These are phyloP conservation scores for Mionectes olivaceus DNA, from an alignment of 2,797 vertebrate genomes.

Conservation along the genomic window DNA sequence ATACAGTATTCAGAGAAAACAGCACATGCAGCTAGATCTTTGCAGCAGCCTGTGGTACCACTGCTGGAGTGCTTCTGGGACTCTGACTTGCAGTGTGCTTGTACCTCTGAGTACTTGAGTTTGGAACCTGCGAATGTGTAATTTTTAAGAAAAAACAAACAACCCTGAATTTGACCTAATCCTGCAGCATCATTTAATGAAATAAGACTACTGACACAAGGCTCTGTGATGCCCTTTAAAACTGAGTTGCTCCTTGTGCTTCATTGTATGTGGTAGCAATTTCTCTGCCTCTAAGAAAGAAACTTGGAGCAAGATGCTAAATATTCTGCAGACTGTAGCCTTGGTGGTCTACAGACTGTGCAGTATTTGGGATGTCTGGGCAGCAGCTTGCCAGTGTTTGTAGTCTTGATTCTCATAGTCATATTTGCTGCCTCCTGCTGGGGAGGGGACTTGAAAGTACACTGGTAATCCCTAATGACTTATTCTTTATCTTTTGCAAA, in stretches of 20 bases:
- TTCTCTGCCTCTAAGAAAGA: not conserved
- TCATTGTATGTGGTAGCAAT: not conserved
- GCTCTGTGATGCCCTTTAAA: not conserved
- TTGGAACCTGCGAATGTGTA: not conserved
- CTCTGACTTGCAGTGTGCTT: not conserved
- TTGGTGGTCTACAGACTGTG: not conserved
- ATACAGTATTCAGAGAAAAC: not conserved
- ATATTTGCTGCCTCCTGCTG: not conserved
- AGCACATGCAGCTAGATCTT: not conserved
- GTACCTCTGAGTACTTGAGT: not conserved
- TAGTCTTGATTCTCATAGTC: not conserved
- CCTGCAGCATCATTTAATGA: not conserved
- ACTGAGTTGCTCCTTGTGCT: not conserved
- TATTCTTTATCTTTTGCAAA: not conserved
- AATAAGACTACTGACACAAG: not conserved
- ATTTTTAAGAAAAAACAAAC: not conserved
- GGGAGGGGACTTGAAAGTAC: not conserved
- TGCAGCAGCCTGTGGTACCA: not conserved
- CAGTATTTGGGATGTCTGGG: not conserved
- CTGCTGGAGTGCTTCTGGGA: not conserved
- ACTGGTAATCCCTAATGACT: not conserved
- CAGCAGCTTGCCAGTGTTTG: not conserved
- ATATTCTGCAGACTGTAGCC: not conserved
- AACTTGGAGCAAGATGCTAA: not conserved
- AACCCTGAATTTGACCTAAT: not conserved